phyloP scores from a whole-genome alignment of 2,888 invertebrate genomes.

The Chrysolina oricalcia region DNA sequence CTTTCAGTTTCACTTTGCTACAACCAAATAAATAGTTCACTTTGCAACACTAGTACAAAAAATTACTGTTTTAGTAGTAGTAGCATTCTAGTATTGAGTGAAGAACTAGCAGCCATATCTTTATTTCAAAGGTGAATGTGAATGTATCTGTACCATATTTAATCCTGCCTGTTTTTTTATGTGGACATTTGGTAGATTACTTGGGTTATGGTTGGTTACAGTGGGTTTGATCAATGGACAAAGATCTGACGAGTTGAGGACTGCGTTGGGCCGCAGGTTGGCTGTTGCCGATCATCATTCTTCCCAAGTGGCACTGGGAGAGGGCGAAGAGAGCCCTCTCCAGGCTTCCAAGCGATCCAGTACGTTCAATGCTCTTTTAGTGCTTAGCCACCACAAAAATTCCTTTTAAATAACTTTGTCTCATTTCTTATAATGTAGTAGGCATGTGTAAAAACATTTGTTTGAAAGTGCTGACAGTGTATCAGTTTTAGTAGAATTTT shows the following conservation, averaged over 20 bases:
- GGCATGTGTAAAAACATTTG: too few relatives aligned
- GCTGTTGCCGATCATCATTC: slow-evolving; percentile 73
- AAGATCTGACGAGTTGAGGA: slow-evolving; percentile 67
- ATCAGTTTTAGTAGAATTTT: too few relatives aligned
- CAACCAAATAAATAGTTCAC: too few relatives aligned
- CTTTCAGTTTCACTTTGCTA: too few relatives aligned
- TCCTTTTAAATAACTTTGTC: neutral
- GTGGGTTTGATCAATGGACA: slow-evolving; percentile 66
- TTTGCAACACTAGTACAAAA: too few relatives aligned
- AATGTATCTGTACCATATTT: slow-evolving; percentile 21
- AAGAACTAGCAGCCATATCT: too few relatives aligned
- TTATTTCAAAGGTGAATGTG: slow-evolving; percentile 3
- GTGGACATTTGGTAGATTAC: slow-evolving; percentile 31
- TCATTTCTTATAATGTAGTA: neutral
- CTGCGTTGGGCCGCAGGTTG: slow-evolving; percentile 73
- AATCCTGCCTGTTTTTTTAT: neutral
- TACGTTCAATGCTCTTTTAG: slow-evolving; percentile 74
- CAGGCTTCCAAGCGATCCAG: slow-evolving; percentile 89
- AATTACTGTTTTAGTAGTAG: too few relatives aligned
- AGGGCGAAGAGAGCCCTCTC: slow-evolving; percentile 89
- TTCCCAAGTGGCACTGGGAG: slow-evolving; percentile 73
- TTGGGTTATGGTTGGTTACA: slow-evolving; percentile 62
- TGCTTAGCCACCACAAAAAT: slow-evolving; percentile 24
- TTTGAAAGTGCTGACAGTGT: too few relatives aligned
- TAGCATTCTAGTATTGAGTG: too few relatives aligned